Base-by-base conservation (phyloP, 1,140 invertebrate genomes). In the Lanistes nyassanus region DNA sequence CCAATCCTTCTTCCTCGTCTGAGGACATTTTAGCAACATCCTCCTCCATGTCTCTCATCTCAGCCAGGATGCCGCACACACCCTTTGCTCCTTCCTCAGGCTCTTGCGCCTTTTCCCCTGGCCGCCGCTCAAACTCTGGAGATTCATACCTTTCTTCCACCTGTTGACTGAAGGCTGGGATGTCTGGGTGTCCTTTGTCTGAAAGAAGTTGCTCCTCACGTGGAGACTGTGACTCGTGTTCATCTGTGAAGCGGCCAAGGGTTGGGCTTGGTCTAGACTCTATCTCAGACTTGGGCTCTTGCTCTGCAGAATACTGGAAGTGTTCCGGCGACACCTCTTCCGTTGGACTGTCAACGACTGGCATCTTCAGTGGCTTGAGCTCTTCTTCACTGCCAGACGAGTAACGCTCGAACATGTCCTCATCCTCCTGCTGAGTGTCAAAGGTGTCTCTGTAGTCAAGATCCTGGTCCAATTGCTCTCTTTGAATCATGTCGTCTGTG, bases 41-140 rank as follows among this genome's bases (percentile, higher is more conserved):
- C 26, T 74, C 42, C 56, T 78, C 75, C 55, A 72, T 39, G 29
- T 42, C 58, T 31, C 67, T 68, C 47, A 77, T 62, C 65, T 77
- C 76, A 62, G 67, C 76, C 60, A 77, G 69, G 7, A 77, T 73
- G 47, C 73, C 73, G n/a, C 68, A 71, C 2, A 76, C 55, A 23
- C 39, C 37, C 4, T 53, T 19, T 19, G 42, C 31, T 70, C 69
- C 21, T 7, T 62, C 58, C 26, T 31, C 67, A 51, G 26, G 55
- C 47, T 70, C 56, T 42, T 69, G 65, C 29, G 6, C 19, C 7
- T 3, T 51, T 39, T 42, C 26, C n/a, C 3, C 39, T 21, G 23
- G 16, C 21, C 29, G 21, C 3, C 29, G 39, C 51, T 62, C 42
- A 19, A 23, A 34, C 39, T 42, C 36, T 37, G 31, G 26, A 42